phyloP scores from a whole-genome alignment of 2,113 vertebrate species.

The Ceratotherium simum region DNA sequence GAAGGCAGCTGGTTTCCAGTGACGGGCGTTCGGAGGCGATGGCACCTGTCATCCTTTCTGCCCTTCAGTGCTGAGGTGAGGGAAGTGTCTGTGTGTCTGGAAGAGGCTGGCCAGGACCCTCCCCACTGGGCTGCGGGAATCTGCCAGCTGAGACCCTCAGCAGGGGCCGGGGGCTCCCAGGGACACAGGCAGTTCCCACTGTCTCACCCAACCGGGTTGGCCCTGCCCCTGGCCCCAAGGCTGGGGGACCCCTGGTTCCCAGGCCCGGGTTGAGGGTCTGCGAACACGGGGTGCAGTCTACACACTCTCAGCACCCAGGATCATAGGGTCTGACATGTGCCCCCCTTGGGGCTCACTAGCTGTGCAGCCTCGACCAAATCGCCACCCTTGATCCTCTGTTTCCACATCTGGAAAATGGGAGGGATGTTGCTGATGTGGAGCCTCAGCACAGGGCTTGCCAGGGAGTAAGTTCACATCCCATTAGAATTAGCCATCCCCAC shows the following conservation, averaged over 20 bases:
- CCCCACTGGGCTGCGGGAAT: background rate
- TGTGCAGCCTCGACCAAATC: background rate
- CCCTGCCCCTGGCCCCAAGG: background rate
- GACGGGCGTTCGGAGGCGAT: background rate
- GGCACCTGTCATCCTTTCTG: conserved; percentile 24
- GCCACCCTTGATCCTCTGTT: background rate
- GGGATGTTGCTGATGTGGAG: rapidly evolving
- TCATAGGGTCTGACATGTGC: rapidly evolving
- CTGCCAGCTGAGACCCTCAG: background rate
- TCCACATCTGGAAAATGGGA: background rate
- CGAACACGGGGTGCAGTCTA: too few relatives aligned
- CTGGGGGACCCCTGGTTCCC: background rate
- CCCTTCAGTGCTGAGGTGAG: background rate
- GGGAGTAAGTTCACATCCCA: rapidly evolving
- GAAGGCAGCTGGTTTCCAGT: conserved; percentile 37
- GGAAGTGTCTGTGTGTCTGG: background rate
- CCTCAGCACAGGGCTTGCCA: background rate
- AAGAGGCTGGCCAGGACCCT: background rate
- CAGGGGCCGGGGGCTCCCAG: background rate
- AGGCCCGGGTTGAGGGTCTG: rapidly evolving
- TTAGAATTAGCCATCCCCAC: background rate
- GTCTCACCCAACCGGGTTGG: background rate
- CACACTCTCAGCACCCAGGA: background rate
- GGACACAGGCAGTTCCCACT: rapidly evolving
- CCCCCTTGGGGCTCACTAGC: rapidly evolving